A percentile compares a stretch with the other conserved stretches of the same genome.
Evolutionary conservation across 1,140 invertebrate genomes (phyloP).

Genomic region (Atta texana): DNA sequence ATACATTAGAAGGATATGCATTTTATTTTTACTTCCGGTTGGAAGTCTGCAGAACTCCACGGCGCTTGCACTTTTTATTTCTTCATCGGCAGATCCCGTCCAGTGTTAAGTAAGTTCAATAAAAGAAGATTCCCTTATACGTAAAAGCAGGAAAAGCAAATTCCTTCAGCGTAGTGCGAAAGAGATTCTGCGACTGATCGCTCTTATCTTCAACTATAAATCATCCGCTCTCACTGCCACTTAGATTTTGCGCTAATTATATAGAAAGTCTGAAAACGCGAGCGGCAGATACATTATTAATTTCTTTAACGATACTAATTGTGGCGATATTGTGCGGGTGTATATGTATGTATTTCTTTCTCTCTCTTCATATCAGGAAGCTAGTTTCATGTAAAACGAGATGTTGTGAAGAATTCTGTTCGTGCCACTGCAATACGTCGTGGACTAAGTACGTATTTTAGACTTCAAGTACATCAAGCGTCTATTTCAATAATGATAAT

Average conservation of each 20-base stretch:
- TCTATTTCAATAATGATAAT: constrained; percentile 16
- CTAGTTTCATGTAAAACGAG: neutral
- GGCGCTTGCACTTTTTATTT: constrained; percentile 66
- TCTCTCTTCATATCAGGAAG: constrained; percentile 24
- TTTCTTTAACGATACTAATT: constrained; percentile 56
- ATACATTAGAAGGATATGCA: neutral
- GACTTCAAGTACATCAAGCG: neutral
- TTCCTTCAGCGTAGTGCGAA: neutral
- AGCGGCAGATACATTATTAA: constrained; percentile 54
- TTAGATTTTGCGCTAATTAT: constrained; percentile 46
- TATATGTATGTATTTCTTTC: neutral
- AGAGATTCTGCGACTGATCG: constrained; percentile 58
- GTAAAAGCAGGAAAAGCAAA: neutral
- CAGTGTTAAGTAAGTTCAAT: constrained; percentile 54
- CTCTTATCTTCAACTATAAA: constrained; percentile 65
- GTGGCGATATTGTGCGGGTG: neutral
- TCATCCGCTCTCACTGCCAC: constrained; percentile 48
- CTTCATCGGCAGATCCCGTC: constrained; percentile 63
- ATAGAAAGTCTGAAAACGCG: constrained; percentile 59
- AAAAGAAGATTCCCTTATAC: neutral
- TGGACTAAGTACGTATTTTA: neutral
- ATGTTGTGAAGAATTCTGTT: neutral
- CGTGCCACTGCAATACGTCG: neutral
- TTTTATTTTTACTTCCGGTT: constrained; percentile 39
- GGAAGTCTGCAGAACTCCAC: constrained; percentile 14